Conservation (phyloP, 2,888 invertebrate genomes). For the Leptarthrus brevirostris region DNA sequence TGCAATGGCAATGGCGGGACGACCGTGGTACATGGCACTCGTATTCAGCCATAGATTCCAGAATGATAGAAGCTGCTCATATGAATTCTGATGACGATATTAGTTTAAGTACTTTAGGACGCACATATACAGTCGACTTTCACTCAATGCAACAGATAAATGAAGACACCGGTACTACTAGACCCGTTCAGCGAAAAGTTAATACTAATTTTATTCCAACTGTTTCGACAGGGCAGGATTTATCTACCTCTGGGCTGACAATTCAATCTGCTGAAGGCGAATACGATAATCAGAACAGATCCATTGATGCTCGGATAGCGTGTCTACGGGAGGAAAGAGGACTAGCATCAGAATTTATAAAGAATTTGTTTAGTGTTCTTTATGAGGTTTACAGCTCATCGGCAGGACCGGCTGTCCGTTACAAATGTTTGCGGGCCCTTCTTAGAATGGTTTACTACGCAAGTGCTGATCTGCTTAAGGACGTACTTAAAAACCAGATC, state of each 20-base stretch:
- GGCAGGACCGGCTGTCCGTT: conserved; percentile 96
- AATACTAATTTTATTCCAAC: conserved; percentile 72
- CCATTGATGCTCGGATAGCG: conserved; percentile 75
- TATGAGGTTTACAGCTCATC: conserved; percentile 99
- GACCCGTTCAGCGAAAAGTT: conserved; percentile 87
- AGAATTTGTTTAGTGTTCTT: conserved; percentile 91
- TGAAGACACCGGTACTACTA: conserved; percentile 95
- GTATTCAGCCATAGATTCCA: conserved; percentile 92
- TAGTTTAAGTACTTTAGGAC: conserved; percentile 88
- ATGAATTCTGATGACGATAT: conserved; percentile 96
- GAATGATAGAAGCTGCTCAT: conserved; percentile 95
- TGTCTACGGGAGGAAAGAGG: conserved; percentile 78
- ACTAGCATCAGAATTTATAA: conserved; percentile 76
- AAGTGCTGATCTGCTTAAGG: conserved; percentile 84
- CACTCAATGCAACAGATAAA: conserved; percentile 98
- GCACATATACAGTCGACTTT: conserved; percentile 96
- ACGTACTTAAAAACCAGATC: conserved; percentile 76
- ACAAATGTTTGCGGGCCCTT: conserved; percentile 95
- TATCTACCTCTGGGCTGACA: conserved; percentile 51
- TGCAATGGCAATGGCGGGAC: conserved; percentile 98
- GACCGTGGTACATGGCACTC: conserved; percentile 94
- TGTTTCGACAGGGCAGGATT: conserved; percentile 32
- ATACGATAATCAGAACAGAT: conserved; percentile 49
- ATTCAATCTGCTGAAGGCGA: conserved; percentile 35
- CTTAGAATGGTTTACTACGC: conserved; percentile 97